A percentile compares a stretch with the other conserved stretches of the same genome.
These are phyloP conservation scores for Tor tambroides DNA, from an alignment of 2,113 vertebrate genomes.

Conservation along the genomic window DNA sequence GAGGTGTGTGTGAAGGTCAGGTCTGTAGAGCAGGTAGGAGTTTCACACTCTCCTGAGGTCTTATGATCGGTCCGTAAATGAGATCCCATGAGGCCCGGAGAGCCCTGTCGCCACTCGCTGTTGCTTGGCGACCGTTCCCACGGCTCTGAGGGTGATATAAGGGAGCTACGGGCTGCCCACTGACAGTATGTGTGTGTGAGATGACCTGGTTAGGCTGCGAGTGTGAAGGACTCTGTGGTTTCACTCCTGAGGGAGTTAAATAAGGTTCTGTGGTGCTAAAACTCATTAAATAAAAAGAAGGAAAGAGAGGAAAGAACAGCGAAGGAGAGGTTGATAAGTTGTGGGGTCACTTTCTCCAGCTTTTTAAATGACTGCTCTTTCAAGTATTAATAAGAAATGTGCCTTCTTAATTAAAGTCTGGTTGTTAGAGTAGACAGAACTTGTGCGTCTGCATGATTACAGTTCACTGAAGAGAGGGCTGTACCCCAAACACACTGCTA, in stretches of 20 bases:
- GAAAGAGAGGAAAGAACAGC: slow-evolving; percentile 19
- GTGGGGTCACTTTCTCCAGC: slow-evolving; percentile 42
- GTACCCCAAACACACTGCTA: not conserved
- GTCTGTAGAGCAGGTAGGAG: slow-evolving; percentile 33
- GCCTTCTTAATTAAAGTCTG: slow-evolving; percentile 40
- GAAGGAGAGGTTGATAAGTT: slow-evolving; percentile 37
- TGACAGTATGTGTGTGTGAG: slow-evolving; percentile 38
- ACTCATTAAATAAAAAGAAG: slow-evolving; percentile 47
- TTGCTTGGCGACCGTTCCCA: slow-evolving; percentile 74
- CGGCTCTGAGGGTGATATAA: slow-evolving; percentile 56
- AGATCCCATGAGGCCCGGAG: slow-evolving; percentile 70
- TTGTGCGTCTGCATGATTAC: slow-evolving; percentile 18
- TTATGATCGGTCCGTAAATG: slow-evolving; percentile 70
- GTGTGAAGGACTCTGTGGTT: slow-evolving; percentile 47
- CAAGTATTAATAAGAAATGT: slow-evolving; percentile 35
- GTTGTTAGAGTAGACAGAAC: slow-evolving; percentile 36
- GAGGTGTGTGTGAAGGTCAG: slow-evolving; percentile 41
- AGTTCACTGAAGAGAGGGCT: not conserved
- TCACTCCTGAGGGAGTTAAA: slow-evolving; percentile 35
- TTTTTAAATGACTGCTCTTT: slow-evolving; percentile 32
- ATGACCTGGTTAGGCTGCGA: slow-evolving; percentile 46
- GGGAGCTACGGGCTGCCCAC: slow-evolving; percentile 41
- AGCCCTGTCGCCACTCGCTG: slow-evolving; percentile 72
- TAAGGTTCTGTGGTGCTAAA: slow-evolving; percentile 43
- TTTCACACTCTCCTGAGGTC: slow-evolving; percentile 56